A percentile compares a stretch with the other conserved stretches of the same genome.
Evolutionary conservation across 2,797 vertebrate species (phyloP).

Genomic region (Etheostoma nigrum): DNA sequence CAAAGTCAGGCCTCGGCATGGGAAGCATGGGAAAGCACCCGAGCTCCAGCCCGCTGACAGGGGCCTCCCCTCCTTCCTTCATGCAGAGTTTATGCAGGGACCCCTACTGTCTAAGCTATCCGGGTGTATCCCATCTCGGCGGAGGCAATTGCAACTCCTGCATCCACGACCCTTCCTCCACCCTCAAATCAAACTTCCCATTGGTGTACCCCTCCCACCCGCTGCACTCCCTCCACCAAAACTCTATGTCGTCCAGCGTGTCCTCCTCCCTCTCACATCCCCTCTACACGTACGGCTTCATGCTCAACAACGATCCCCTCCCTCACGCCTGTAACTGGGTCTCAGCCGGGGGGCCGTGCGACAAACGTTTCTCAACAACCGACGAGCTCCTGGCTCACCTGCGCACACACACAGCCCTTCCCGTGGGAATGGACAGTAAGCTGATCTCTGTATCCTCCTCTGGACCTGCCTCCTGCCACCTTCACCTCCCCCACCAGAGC

Average conservation of each 20-base stretch:
- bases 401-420: slow-evolving; percentile 93
- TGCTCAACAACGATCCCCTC: slow-evolving; percentile 94
- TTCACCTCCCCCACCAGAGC: slow-evolving; percentile 94
- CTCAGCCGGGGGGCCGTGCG: slow-evolving; percentile 94
- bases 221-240: slow-evolving; percentile 91
- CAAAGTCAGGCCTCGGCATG: slow-evolving; percentile 88
- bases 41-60: slow-evolving; percentile 95
- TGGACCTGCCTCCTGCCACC: slow-evolving; percentile 91
- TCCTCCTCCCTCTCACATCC: slow-evolving; percentile 92
- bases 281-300: slow-evolving; percentile 97
- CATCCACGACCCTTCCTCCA: slow-evolving; percentile 90
- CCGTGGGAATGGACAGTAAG: slow-evolving; percentile 91
- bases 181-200: slow-evolving; percentile 92
- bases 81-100: slow-evolving; percentile 98
- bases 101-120: slow-evolving; percentile 97
- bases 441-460: slow-evolving; percentile 91
- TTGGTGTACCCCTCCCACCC: slow-evolving; percentile 94
- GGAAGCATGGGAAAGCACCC: slow-evolving; percentile 92
- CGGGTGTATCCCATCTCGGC: slow-evolving; percentile 90
- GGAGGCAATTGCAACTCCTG: slow-evolving; percentile 94
- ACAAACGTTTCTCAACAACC: slow-evolving; percentile 95
- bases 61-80: slow-evolving; percentile 95
- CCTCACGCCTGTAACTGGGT: slow-evolving; percentile 99
- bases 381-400: slow-evolving; percentile 97
- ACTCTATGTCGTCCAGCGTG: slow-evolving; percentile 88